A percentile compares a stretch with the other conserved stretches of the same genome.
Evolutionary conservation across 2,888 invertebrate species (phyloP).

Genomic region (Drosophila mayaguana): DNA sequence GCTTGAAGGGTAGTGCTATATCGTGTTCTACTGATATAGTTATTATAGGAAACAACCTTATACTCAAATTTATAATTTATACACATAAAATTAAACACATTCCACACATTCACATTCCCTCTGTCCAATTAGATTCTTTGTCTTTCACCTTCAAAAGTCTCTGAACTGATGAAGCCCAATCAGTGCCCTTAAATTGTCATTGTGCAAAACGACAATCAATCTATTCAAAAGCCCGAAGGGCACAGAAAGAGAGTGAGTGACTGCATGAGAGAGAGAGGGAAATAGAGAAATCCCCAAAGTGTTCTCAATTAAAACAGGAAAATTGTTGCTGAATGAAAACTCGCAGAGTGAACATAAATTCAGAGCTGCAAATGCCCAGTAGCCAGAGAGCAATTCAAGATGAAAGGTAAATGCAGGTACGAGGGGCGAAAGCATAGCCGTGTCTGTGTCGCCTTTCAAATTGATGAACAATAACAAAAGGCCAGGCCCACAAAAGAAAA

Average conservation of each 20-base stretch:
- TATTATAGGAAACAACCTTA: neutral
- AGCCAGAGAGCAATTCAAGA: slow-evolving; percentile 16
- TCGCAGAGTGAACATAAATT: slow-evolving; percentile 21
- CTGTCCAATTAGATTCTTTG: neutral
- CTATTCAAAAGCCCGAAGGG: slow-evolving; percentile 30
- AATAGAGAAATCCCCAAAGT: neutral
- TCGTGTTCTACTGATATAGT: too few species aligned
- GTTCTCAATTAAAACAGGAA: slow-evolving; percentile 59
- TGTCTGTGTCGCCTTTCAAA: slow-evolving; percentile 72
- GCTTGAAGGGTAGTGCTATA: neutral
- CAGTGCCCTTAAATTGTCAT: slow-evolving; percentile 28
- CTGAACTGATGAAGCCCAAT: slow-evolving; percentile 21
- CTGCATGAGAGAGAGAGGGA: neutral
- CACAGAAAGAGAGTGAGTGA: slow-evolving; percentile 21
- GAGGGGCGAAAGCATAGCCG: slow-evolving; percentile 10
- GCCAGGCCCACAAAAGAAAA: slow-evolving; percentile 68
- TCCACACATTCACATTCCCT: neutral
- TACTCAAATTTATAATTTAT: neutral
- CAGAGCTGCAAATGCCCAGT: slow-evolving; percentile 23
- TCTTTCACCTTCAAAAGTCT: neutral
- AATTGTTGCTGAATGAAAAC: slow-evolving; percentile 48
- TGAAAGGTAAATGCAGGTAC: slow-evolving; percentile 15
- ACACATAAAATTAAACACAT: neutral
- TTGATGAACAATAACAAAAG: slow-evolving; percentile 81
- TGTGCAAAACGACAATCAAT: slow-evolving; percentile 49